Base-by-base conservation (phyloP, 2,888 invertebrate species). In the Lasioglossum zephyrum region DNA sequence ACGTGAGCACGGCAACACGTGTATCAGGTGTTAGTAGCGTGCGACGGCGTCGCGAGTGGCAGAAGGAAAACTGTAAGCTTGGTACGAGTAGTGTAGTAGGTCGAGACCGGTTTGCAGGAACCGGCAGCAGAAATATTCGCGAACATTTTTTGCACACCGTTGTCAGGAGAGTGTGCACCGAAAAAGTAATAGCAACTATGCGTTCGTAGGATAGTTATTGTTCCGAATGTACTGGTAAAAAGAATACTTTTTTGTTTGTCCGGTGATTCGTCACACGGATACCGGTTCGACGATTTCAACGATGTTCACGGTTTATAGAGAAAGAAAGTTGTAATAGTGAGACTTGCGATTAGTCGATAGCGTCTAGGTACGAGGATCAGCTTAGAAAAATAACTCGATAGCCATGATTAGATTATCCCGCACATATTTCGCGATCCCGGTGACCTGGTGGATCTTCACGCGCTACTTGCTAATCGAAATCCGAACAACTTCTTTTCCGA, bases 1-100 rank as follows among this genome's bases (percentile, higher is more conserved):
- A 86, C 86, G 86, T 86, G 86, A 86, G 76, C 73, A 8, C 70
- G 49, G 36, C 2, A 85, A 69, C 86, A 86, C 86, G 86, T 86
- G 86, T 22, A 60, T 82, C 73, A 36, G 31, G 18, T 13, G 70
- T 60, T 60, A 60, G 47, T 76, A 75, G 44, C 75, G 70, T 63
- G 47, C 74, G 63, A 73, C 49, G 13, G 16, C 53, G 73, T 79
- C n/a, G 44, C 18, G 31, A 44, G 44, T 70, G 36, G 26, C 47
- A 47, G 13, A 39, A 53, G 47, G 41, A 73, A 31, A 36, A 57
- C 36, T 36, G 16, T 18, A 16, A 47, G 49, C 5, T 22, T 18
- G 39, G 77, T 60, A 53, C n/a, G n/a, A n/a, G n/a, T n/a, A n/a
- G n/a, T n/a, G n/a, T n/a, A n/a, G 39, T 53, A 44, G 60, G n/a